A percentile compares a stretch with the other conserved stretches of the same genome.
phyloP scores from a whole-genome alignment of 2,113 vertebrate genomes.

The Cavia aperea region DNA sequence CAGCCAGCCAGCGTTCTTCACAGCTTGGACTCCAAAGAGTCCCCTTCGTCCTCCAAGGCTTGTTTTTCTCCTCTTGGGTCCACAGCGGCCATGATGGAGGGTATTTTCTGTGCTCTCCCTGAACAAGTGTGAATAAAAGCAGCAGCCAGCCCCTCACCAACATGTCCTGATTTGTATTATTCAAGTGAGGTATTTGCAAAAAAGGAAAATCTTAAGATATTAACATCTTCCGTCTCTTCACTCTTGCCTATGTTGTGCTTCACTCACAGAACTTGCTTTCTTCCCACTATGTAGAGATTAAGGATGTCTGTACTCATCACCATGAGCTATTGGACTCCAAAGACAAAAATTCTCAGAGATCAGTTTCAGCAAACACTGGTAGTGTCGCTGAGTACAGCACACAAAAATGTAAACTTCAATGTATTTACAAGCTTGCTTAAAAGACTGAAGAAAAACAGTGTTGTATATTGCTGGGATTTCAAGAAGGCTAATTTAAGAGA shows the following conservation, averaged over 20 bases:
- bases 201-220: constrained; percentile 51
- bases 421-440: constrained; percentile 77
- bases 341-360: constrained; percentile 66
- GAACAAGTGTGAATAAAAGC: constrained; percentile 79
- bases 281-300: constrained; percentile 53
- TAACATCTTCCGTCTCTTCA: constrained; percentile 51
- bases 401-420: constrained; percentile 78
- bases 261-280: constrained; percentile 64
- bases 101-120: constrained; percentile 77
- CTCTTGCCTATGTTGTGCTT: constrained; percentile 55
- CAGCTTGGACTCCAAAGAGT: constrained; percentile 62
- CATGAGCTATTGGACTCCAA: constrained; percentile 46
- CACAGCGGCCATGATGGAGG: constrained; percentile 70
- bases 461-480: constrained; percentile 76
- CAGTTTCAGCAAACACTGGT: constrained; percentile 69
- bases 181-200: constrained; percentile 82
- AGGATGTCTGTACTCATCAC: constrained; percentile 51
- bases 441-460: constrained; percentile 73
- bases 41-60: constrained; percentile 71
- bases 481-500: constrained; percentile 71
- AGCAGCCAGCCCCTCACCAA: constrained; percentile 76
- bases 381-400: constrained; percentile 68
- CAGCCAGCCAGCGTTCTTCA: constrained; percentile 65
- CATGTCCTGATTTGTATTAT: constrained; percentile 78
- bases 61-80: constrained; percentile 68